Percentiles rank a stretch among this genome's conserved stretches.
Conservation (phyloP, 35 echinoderm and acorn worm species). For the Eucidaris tribuloides region DNA sequence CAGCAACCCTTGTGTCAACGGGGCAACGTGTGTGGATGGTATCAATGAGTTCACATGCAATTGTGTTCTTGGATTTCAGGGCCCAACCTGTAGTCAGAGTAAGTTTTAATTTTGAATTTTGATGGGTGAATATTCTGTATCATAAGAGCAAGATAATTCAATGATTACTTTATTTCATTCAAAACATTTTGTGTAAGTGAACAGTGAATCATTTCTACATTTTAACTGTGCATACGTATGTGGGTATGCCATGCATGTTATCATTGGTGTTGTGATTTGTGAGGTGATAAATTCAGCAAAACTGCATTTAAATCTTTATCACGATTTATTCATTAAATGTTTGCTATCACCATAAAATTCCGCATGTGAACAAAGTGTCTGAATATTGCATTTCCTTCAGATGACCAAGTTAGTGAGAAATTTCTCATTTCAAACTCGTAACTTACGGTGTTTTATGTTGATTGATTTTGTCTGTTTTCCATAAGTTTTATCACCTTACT, state of each 20-base stretch:
- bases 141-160: no score
- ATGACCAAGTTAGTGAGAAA: no score
- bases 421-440: no score
- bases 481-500: neutral
- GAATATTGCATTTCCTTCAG: no score
- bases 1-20: conserved; percentile 52
- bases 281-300: no score
- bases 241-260: neutral
- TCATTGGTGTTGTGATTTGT: neutral
- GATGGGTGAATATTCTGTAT: neutral
- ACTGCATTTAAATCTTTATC: no score
- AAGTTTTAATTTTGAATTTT: conserved; percentile 36
- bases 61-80: conserved; percentile 48
- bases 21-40: conserved; percentile 31
- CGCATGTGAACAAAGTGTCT: no score
- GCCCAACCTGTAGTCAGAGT: conserved; percentile 42
- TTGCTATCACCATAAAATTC: no score
- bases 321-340: no score
- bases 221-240: no score
- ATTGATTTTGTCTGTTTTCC: neutral
- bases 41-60: conserved; percentile 21
- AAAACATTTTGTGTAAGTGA: neutral
- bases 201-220: no score
- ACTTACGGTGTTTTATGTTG: no score
- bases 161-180: neutral